These are phyloP conservation scores for Clarias magur DNA, from an alignment of 2,113 vertebrate genomes.

Conservation along the genomic window DNA sequence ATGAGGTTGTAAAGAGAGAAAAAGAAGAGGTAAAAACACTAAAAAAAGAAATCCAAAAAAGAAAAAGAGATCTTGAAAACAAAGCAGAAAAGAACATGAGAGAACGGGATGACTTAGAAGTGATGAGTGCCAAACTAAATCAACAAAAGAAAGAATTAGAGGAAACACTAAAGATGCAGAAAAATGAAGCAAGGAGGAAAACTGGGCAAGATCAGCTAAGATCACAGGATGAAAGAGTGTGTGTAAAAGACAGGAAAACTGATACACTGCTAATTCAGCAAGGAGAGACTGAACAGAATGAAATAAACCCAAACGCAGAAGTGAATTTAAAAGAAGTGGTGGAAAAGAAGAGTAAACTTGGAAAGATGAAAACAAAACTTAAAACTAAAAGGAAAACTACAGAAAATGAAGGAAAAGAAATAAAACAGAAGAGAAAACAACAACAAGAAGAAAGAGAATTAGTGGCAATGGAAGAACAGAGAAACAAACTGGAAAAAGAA, in stretches of 20 bases:
- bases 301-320: neutral
- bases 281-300: conserved; percentile 7
- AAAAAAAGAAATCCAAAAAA: conserved; percentile 45
- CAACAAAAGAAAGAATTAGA: conserved; percentile 48
- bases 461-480: conserved; percentile 11
- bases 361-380: neutral
- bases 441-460: neutral
- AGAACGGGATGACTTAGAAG: conserved; percentile 46
- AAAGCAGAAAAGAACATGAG: conserved; percentile 46
- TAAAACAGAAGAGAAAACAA: neutral
- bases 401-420: neutral
- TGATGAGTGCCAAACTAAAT: conserved; percentile 42
- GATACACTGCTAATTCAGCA: neutral
- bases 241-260: neutral
- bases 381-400: neutral
- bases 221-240: neutral
- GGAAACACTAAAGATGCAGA: neutral
- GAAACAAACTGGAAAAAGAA: neutral
- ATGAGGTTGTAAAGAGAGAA: conserved; percentile 32
- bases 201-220: conserved; percentile 7
- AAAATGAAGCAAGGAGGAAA: conserved; percentile 2
- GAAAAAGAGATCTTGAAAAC: conserved; percentile 45
- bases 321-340: neutral
- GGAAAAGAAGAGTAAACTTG: neutral
- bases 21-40: conserved; percentile 43